Base-by-base conservation (phyloP, 2,888 invertebrate genomes). In the Latrodectus hesperus region DNA sequence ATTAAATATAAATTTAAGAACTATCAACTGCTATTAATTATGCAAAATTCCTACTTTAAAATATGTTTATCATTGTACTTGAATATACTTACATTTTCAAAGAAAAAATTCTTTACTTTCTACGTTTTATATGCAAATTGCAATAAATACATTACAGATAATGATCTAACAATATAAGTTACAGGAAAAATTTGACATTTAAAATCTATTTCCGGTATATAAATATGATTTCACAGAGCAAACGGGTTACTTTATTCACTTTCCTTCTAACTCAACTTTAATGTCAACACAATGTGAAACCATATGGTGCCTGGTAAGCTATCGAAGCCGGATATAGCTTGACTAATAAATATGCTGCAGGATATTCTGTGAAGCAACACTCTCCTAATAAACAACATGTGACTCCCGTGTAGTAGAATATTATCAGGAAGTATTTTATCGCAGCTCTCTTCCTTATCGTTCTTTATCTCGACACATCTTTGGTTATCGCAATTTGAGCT, bases 401-500 rank as follows among this genome's bases (percentile, higher is more conserved):
- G 8, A 8, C 60, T 16, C 55, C 70, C 71, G 38, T 38, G 38
- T n/a, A 49, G 55, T 11, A 17, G 60, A 79, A 71, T 79, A 71
- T 79, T 79, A 49, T 79, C 72, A 72, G 71, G 60, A 72, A 65
- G 64, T 80, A 80, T 72, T 64, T 64, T 80, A 80, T 80, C 71
- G n/a, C 38, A 72, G 11, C 14, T 49, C 60, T 12, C 26, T 71
- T 77, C 68, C 68, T 77, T 77, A 77, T 68, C 68, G 26, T 17
- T 72, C 80, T 80, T 72, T 72, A 80, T 72, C 80, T 38, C 64
- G 55, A 64, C 80, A 53, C 80, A 72, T 64, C 72, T 80, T 80
- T 22, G 51, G 64, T 71, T 80, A 80, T 80, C 65, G 22, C 65
- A 52, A 49, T 22, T 80, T 71, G 51, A 51, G 64, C 17, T 80